Base-by-base conservation (phyloP, 2,797 vertebrate species). In the Heterohyrax brucei region DNA sequence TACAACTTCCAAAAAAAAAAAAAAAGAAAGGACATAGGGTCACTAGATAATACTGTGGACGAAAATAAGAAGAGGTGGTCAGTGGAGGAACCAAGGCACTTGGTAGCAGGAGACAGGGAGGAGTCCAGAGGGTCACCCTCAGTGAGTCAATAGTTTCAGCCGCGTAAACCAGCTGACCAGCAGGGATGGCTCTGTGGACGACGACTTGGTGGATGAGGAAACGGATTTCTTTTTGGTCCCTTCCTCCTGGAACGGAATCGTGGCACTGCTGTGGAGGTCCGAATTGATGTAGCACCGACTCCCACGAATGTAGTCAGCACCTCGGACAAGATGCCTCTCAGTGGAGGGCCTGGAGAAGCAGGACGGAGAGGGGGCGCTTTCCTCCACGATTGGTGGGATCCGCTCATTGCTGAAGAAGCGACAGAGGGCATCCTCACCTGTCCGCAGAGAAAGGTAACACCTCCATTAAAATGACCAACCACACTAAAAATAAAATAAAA, bases 371-470 rank as follows among this genome's bases (percentile, higher is more conserved):
- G 98, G 97, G 0, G 98, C 86, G 88, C 97, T 99, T 97, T 99
- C 99, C 98, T 99, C 99, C 0, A 98, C 96, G 97, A 99, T 99
- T n/a, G 99, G 98, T 33, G 99, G 97, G 98, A 99, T 99, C 33
- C 99, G 98, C 95, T 99, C 99, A 3, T 99, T 99, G 87, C 99
- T 99, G 98, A 99, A 99, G 96, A 99, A 99, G 39, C 99, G 98
- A 97, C 99, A 99, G 24, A 99, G 98, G 10, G 98, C 87, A 1
- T 98, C 98, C 87, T 98, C 98, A 50, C 99, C 99, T 99, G 98
- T 18, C 44, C 0, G 0, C 14, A 93, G 95, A 61, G 83, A 86
- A 66, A 95, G 50, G 28, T 53, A 91, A 39, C 0, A 10, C 16
- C n/a, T 24, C 18, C 3, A 0, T 97, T 84, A 96, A 77, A 56